These are phyloP conservation scores for Catocala sponsa DNA, from an alignment of 2,888 invertebrate species.

Conservation along the genomic window DNA sequence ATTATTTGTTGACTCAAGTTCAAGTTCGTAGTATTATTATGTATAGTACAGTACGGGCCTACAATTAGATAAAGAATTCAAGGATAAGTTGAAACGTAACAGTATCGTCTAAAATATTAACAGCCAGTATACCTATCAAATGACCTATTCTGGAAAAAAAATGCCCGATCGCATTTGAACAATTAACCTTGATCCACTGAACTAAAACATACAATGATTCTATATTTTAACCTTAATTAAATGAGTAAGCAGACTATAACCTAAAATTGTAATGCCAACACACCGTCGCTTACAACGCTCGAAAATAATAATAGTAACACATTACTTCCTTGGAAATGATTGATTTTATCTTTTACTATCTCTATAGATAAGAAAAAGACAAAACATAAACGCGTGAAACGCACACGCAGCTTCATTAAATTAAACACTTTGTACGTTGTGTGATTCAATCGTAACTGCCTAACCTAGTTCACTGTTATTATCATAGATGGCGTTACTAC, in stretches of 20 bases:
- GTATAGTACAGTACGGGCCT: no score
- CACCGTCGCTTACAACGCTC: background rate
- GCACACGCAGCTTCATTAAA: constrained; percentile 8
- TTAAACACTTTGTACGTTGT: background rate
- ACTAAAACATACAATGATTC: no score
- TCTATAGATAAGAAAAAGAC: constrained; percentile 6
- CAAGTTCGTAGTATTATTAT: no score
- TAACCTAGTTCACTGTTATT: constrained; percentile 16
- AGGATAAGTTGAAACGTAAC: no score
- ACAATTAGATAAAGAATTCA: no score
- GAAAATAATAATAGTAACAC: background rate
- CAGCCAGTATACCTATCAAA: no score
- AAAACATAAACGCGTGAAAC: constrained; percentile 7
- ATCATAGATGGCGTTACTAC: constrained; percentile 43
- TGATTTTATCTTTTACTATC: constrained; percentile 9
- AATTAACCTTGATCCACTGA: no score
- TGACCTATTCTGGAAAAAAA: no score
- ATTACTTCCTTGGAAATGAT: constrained; percentile 10
- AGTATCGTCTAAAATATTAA: no score
- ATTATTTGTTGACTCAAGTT: no score
- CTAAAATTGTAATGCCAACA: background rate
- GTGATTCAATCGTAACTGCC: constrained; percentile 9
- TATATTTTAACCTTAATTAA: background rate
- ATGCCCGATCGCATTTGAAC: no score
- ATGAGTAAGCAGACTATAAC: background rate